Percentiles rank a stretch among this genome's conserved stretches.
phyloP scores from a whole-genome alignment of 2,797 vertebrate genomes.

The Anolis apletophallus region DNA sequence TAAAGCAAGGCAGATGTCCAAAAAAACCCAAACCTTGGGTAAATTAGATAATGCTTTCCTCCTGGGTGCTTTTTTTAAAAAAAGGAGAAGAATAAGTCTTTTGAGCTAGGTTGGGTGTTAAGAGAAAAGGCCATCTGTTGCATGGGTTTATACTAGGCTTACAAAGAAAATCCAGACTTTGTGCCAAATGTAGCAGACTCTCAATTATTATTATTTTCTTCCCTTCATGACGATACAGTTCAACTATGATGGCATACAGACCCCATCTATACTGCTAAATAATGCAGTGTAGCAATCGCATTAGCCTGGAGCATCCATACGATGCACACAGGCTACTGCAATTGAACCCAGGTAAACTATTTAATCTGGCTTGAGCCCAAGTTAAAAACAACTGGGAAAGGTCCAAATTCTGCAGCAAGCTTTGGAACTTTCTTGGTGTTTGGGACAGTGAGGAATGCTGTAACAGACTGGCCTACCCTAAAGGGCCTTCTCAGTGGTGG shows the following conservation, averaged over 20 bases:
- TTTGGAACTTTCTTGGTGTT: too few relatives aligned
- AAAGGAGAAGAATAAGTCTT: conserved; percentile 30
- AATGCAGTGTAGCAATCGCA: too few relatives aligned
- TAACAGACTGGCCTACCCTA: too few relatives aligned
- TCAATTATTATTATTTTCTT: conserved; percentile 19
- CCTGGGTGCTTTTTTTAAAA: conserved; percentile 38
- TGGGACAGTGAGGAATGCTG: too few relatives aligned
- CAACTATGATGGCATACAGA: neutral
- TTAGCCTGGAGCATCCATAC: too few relatives aligned
- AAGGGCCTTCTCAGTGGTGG: too few relatives aligned
- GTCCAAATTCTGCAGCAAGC: too few relatives aligned
- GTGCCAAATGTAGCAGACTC: conserved; percentile 52
- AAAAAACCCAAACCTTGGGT: conserved; percentile 35
- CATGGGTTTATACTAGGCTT: conserved; percentile 39
- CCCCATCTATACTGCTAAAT: neutral
- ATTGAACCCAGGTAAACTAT: too few relatives aligned
- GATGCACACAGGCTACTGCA: too few relatives aligned
- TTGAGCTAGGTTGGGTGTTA: conserved; percentile 20
- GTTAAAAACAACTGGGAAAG: too few relatives aligned
- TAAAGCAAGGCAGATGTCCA: conserved; percentile 25
- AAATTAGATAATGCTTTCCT: conserved; percentile 26
- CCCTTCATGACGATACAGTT: neutral
- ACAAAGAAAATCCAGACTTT: conserved; percentile 45
- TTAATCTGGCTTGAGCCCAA: too few relatives aligned
- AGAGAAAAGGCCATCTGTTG: conserved; percentile 53